Conservation (phyloP, 2,888 invertebrate genomes). For the Taenaris catops region DNA sequence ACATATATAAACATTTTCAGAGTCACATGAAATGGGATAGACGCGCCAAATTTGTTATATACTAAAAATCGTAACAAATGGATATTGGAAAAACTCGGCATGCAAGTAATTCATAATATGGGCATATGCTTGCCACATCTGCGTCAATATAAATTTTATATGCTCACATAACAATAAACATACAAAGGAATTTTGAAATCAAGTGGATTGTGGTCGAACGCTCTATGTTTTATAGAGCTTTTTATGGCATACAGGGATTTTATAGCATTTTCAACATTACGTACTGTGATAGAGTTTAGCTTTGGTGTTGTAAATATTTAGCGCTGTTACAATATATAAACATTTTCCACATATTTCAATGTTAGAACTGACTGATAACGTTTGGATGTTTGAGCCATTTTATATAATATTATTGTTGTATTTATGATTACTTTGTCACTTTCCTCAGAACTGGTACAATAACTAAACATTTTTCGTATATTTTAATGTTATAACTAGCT, state of each 20-base stretch:
- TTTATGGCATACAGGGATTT: slow-evolving; percentile 7
- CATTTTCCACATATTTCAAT: too few species aligned
- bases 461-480: too few species aligned
- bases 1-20: slow-evolving; percentile 11
- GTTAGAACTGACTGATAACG: too few species aligned
- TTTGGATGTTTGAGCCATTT: too few species aligned
- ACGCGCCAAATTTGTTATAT: slow-evolving; percentile 10
- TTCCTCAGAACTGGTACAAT: too few species aligned
- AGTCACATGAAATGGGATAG: slow-evolving; percentile 14
- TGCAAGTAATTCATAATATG: slow-evolving; percentile 11
- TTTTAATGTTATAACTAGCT: too few species aligned
- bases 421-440: too few species aligned
- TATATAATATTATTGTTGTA: too few species aligned
- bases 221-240: slow-evolving; percentile 3
- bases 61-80: slow-evolving; percentile 15
- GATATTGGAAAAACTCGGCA: slow-evolving; percentile 14
- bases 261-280: slow-evolving; percentile 7
- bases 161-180: slow-evolving; percentile 5
- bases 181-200: slow-evolving; percentile 1
- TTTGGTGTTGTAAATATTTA: slow-evolving; percentile 2
- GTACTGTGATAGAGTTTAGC: too few species aligned
- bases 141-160: slow-evolving; percentile 10
- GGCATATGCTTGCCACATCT: slow-evolving; percentile 7
- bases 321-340: neutral
- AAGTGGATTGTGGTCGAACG: slow-evolving; percentile 6